phyloP scores from a whole-genome alignment of 2,888 invertebrate species.

The Diarsia mendica region DNA sequence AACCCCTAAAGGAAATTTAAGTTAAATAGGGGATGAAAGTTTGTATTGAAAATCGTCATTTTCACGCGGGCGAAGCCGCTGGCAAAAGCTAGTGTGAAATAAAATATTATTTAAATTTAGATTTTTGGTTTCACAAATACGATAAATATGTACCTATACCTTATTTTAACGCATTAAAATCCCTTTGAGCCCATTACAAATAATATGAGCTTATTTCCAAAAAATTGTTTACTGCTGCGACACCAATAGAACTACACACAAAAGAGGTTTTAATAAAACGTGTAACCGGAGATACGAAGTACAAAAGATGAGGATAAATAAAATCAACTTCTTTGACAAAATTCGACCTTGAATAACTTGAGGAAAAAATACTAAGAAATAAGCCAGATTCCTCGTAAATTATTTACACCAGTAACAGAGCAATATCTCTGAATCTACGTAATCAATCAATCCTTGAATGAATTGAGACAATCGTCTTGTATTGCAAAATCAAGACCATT shows the following conservation, averaged over 20 bases:
- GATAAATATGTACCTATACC: too few relatives aligned
- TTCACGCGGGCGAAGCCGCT: too few relatives aligned
- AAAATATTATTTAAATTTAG: too few relatives aligned
- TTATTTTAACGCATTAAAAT: neutral
- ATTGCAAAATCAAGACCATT: neutral
- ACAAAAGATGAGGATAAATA: neutral
- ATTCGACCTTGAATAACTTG: neutral
- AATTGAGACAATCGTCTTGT: neutral
- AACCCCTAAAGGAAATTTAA: too few relatives aligned
- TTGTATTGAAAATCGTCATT: too few relatives aligned
- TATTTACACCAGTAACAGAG: slow-evolving; percentile 21
- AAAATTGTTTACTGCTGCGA: neutral
- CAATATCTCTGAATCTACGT: slow-evolving; percentile 20
- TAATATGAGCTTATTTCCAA: neutral
- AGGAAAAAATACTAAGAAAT: slow-evolving; percentile 7
- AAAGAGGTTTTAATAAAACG: neutral
- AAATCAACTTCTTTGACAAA: neutral
- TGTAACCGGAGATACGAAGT: neutral
- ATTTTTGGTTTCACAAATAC: too few relatives aligned
- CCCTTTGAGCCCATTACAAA: neutral
- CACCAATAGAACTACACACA: neutral
- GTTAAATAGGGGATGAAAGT: too few relatives aligned
- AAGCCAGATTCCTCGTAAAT: slow-evolving; percentile 23
- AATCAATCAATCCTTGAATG: slow-evolving; percentile 39
- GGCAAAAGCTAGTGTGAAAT: too few relatives aligned